Evolutionary conservation across 1,140 invertebrate species (phyloP).

Genomic region (Varroa destructor): DNA sequence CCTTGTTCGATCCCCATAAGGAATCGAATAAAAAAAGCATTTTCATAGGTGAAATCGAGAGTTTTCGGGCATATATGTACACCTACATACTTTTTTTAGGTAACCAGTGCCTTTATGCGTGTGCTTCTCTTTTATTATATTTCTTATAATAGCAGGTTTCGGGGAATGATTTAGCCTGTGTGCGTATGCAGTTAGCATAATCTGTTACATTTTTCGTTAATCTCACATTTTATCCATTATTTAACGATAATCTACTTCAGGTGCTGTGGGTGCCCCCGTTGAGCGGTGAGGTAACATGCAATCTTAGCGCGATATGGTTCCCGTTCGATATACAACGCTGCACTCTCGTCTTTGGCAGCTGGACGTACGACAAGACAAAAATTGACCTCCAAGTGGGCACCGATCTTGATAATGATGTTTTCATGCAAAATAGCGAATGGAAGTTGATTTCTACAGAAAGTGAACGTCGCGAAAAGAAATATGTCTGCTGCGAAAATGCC

Average conservation of each 20-base stretch:
- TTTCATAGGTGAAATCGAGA: no score
- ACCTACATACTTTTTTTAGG: no score
- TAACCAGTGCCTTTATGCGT: no score
- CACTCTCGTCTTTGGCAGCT: conserved; percentile 6
- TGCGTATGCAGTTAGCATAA: no score
- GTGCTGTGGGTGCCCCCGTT: conserved; percentile 9
- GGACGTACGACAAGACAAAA: conserved; percentile 11
- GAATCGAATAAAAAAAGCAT: no score
- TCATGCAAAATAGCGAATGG: conserved; percentile 10
- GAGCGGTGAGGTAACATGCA: background rate
- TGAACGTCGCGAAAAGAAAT: conserved; percentile 17
- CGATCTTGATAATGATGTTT: background rate
- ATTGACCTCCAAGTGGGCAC: background rate
- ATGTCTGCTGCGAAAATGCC: conserved; percentile 14
- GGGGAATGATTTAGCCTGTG: no score
- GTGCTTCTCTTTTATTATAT: no score
- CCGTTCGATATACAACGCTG: conserved; percentile 20
- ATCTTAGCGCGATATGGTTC: conserved; percentile 5
- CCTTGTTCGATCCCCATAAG: no score
- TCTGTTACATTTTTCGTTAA: no score
- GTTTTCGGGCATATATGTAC: no score
- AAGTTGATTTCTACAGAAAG: background rate
- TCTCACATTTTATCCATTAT: no score
- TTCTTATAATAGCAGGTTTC: no score
- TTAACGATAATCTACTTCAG: background rate